Percentiles rank a stretch among this genome's conserved stretches.
Evolutionary conservation across 2,113 vertebrate species (phyloP).

Genomic region (Polyodon spathula): DNA sequence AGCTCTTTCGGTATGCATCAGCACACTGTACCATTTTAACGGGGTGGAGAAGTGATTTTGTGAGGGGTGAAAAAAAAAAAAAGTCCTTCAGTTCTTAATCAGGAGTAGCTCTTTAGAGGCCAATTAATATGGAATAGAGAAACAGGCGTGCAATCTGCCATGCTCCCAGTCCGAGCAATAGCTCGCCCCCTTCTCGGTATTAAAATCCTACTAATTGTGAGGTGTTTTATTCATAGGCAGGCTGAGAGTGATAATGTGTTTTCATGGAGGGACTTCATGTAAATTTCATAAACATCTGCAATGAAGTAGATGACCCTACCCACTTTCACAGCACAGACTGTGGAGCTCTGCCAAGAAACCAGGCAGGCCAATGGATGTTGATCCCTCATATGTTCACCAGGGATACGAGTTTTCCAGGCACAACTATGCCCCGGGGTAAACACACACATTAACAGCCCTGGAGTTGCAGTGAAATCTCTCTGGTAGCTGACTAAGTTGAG

Average conservation of each 20-base stretch:
- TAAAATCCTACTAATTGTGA: constrained; percentile 52
- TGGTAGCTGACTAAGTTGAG: too few species aligned
- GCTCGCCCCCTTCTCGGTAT: constrained; percentile 38
- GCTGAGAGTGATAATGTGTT: background rate
- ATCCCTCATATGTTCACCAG: too few species aligned
- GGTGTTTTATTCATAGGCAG: constrained; percentile 13
- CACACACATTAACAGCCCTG: too few species aligned
- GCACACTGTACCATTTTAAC: constrained; percentile 36
- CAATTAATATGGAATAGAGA: constrained; percentile 67
- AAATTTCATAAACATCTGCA: constrained; percentile 1
- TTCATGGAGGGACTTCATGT: constrained; percentile 3
- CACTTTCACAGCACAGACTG: background rate
- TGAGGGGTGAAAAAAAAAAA: constrained; percentile 21
- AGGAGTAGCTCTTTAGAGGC: constrained; percentile 55
- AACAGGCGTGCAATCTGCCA: constrained; percentile 56
- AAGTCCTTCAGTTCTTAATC: constrained; percentile 44
- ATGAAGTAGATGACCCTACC: background rate
- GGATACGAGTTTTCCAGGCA: too few species aligned
- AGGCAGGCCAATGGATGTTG: background rate
- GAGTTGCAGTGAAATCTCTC: too few species aligned
- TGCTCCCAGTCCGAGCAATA: constrained; percentile 37
- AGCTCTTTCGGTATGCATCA: constrained; percentile 19
- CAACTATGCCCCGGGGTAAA: too few species aligned
- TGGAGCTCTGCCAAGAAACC: background rate
- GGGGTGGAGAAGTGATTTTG: constrained; percentile 28